These are phyloP conservation scores for Tachuris rubrigastra DNA, from an alignment of 2,113 vertebrate genomes.

Conservation along the genomic window DNA sequence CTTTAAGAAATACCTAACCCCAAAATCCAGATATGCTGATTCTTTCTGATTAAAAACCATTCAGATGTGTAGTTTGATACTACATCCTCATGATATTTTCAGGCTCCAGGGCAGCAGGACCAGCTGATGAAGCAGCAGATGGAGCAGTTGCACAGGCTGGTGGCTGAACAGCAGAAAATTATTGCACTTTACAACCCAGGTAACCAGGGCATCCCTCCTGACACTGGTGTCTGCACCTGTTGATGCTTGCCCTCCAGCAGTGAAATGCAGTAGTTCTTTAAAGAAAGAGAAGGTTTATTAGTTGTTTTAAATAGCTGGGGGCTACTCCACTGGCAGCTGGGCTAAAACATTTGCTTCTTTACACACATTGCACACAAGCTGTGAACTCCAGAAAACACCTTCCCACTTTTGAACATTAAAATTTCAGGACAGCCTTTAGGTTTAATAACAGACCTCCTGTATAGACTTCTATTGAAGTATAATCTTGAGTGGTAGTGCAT, in stretches of 20 bases:
- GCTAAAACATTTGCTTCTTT: background rate
- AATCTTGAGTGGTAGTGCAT: background rate
- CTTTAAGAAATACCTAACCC: background rate
- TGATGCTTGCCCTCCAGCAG: background rate
- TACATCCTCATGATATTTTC: background rate
- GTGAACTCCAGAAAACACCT: background rate
- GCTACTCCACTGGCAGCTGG: background rate
- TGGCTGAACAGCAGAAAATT: constrained; percentile 69
- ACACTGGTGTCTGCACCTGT: background rate
- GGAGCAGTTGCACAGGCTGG: constrained; percentile 66
- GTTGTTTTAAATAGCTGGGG: background rate
- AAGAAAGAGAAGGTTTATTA: background rate
- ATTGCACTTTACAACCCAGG: constrained; percentile 62
- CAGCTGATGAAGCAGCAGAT: constrained; percentile 52
- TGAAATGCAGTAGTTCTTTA: background rate
- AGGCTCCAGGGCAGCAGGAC: constrained; percentile 5
- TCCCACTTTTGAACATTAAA: background rate
- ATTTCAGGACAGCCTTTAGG: background rate
- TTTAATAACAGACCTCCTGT: background rate
- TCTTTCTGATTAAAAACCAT: background rate
- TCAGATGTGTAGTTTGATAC: background rate
- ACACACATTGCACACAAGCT: background rate
- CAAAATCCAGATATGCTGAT: background rate
- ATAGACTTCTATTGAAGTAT: background rate
- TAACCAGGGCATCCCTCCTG: background rate